Evolutionary conservation across 2,113 vertebrate genomes (phyloP).

Genomic region (Reinhardtius hippoglossoides): DNA sequence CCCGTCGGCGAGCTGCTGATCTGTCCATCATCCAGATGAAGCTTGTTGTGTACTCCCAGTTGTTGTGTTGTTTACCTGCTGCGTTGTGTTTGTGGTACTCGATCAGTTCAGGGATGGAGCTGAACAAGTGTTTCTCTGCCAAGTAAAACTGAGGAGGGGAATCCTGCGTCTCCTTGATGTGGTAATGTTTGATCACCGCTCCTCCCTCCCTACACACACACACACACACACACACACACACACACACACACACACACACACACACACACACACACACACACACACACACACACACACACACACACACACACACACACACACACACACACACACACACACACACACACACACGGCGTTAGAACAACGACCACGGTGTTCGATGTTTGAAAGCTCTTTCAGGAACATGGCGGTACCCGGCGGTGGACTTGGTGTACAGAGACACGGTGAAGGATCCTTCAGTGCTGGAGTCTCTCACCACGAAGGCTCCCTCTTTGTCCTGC

Average conservation of each 20-base stretch:
- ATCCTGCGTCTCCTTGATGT: constrained; percentile 55
- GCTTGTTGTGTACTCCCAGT: not conserved
- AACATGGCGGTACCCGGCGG: constrained; percentile 81
- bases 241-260: too few relatives aligned
- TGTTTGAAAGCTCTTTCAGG: not conserved
- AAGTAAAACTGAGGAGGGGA: constrained; percentile 73
- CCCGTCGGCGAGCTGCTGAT: too few relatives aligned
- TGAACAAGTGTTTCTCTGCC: constrained; percentile 91
- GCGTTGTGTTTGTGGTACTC: constrained; percentile 97
- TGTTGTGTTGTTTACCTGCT: constrained; percentile 81
- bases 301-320: not conserved
- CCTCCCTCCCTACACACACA: constrained; percentile 43
- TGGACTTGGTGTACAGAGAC: constrained; percentile 90
- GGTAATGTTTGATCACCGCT: constrained; percentile 68
- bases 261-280: too few relatives aligned
- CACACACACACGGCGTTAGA: not conserved
- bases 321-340: too few relatives aligned
- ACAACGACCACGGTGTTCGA: too few relatives aligned
- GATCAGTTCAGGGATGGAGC: constrained; percentile 91
- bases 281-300: too few relatives aligned
- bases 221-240: not conserved
- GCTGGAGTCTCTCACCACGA: constrained; percentile 95
- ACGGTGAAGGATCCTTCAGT: constrained; percentile 90
- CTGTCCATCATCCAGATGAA: too few relatives aligned
- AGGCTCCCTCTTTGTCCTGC: constrained; percentile 96